Evolutionary conservation across 1,140 invertebrate genomes (phyloP), one percentile per base, ranked within the genome.

Genomic region (Formica selysi): DNA sequence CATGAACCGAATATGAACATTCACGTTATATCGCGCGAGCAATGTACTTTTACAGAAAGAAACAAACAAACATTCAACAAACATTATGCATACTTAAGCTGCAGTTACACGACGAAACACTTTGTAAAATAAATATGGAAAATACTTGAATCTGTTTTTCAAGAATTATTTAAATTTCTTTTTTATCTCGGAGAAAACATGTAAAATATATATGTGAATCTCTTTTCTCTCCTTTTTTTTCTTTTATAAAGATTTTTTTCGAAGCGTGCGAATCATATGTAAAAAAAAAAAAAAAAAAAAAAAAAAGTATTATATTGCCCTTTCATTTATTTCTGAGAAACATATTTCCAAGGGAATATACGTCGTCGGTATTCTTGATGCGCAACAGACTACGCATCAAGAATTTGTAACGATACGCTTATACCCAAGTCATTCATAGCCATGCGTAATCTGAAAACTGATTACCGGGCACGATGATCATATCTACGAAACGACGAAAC

Each of bases 51-150:
- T 90, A 86, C 86, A 78, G 89, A 89, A 90, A 86, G 80, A 90
- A 85, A 86, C 87, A 89, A 90, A 86, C 76, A 90, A 85, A 86
- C 87, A 41, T 68, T 81, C 87, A 90, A 86, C 76, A 90, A 85
- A 86, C 87, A 41, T 68, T 81, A 65, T 36, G 44, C 74, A 79
- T 87, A 85, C 67, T 89, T 61, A 86, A 64, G 13, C 13, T 48
- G 62, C 85, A 85, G 74, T 80, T 89, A 90, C 76, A 78, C 76
- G 80, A 80, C 81, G 70, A 87, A 61, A 76, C 48, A 44, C 32
- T 41, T 44, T 29, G 29, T 13, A 86, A 64, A 64, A 61, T 10
- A 32, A 22, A 19, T 41, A 44, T 13, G 19, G 29, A 51, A 54
- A 62, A 61, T 62, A 59, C 32, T n/a, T 19, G 26, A 44, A 19